Base-by-base conservation (phyloP, 2,888 invertebrate genomes). In the Tethea ocularis region DNA sequence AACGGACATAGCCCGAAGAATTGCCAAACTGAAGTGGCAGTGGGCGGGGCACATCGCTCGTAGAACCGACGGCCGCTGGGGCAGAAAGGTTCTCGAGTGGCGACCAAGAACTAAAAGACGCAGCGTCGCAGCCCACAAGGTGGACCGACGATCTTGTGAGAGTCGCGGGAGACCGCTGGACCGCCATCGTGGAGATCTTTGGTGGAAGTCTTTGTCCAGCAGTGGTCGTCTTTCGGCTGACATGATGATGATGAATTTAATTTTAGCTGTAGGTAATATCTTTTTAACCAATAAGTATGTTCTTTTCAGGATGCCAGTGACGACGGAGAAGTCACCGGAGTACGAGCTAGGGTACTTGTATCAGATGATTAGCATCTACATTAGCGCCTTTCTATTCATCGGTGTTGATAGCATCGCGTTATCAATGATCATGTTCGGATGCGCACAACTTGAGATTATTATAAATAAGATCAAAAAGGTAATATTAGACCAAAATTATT, bases 401-500 rank as follows among this genome's bases (percentile, higher is more conserved):
- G 85, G 83, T 0, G 86, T 92, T 20, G 93, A 93, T 69, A 87
- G 87, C 64, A 80, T 88, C 1, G 82, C 86, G 0, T 77, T 91
- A 0, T 82, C 82, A 0, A 89, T 89, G 89, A 87, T 88, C 58
- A 88, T 85, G 77, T 92, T 85, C 66, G 91, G 87, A 0, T 87
- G 89, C 53, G 89, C 88, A 0, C 87, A 93, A 67, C 74, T 93
- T 1, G 88, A 91, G 58, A 88, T 93, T 26, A 79, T 92, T 20
- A 85, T 83, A 61, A 81, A 91, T 52, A 91, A 92, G 68, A 69
- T 88, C 52, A 60, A 78, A 36, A 78, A 84, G 85, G 93, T 87
- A 63, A 29, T 11, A 29, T 29, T 29, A n/a, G n/a, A n/a, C n/a
- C n/a, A n/a, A n/a, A n/a, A n/a, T n/a, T n/a, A n/a, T n/a, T n/a